Evolutionary conservation across 2,797 vertebrate genomes (phyloP).

Genomic region (Balearica regulorum): DNA sequence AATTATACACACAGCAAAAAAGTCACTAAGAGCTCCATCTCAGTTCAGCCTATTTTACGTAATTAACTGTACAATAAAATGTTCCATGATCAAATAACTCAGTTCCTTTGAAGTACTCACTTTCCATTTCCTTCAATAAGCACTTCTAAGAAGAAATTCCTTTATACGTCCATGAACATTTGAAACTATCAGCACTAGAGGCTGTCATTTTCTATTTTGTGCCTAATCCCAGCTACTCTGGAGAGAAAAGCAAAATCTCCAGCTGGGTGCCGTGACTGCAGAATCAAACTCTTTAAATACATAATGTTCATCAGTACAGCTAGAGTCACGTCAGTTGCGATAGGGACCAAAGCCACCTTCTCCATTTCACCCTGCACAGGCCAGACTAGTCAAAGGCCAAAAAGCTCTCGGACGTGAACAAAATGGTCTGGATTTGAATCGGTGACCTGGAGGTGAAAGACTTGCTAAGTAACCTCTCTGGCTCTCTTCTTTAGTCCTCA

Average conservation of each 20-base stretch:
- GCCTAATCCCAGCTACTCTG: background rate
- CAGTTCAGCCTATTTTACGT: conserved; percentile 16
- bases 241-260: background rate
- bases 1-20: conserved; percentile 15
- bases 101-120: background rate
- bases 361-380: background rate
- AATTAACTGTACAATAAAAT: conserved; percentile 43
- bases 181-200: background rate
- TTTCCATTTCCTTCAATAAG: conserved; percentile 2
- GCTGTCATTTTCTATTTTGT: background rate
- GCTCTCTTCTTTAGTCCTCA: background rate
- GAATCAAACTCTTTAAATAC: background rate
- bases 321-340: background rate
- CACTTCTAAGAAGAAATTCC: background rate
- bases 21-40: conserved; percentile 42
- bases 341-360: background rate
- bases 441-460: background rate
- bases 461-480: background rate
- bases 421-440: background rate
- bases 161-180: background rate
- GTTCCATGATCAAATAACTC: conserved; percentile 11
- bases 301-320: background rate
- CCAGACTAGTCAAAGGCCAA: background rate
- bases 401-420: background rate
- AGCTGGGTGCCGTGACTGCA: background rate